A percentile compares a stretch with the other conserved stretches of the same genome.
These are phyloP conservation scores for Microdon myrmicae DNA, from an alignment of 2,888 invertebrate genomes.

Conservation along the genomic window DNA sequence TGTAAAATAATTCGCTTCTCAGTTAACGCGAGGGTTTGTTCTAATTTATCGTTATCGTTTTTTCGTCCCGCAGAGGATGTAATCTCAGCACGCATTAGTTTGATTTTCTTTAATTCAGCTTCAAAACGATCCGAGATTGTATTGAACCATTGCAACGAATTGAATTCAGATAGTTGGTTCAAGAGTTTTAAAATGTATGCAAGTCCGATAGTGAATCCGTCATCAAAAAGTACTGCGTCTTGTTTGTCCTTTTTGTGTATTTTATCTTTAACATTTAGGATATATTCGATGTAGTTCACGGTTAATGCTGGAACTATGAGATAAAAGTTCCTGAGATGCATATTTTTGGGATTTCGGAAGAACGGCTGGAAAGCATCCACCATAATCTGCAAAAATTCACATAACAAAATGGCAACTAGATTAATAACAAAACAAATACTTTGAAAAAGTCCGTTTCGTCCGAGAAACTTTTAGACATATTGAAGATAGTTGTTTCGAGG, in stretches of 20 bases:
- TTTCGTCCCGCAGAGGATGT: slow-evolving; percentile 44
- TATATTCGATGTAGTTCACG: slow-evolving; percentile 93
- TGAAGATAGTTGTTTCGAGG: slow-evolving; percentile 81
- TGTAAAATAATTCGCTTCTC: slow-evolving; percentile 83
- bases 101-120: slow-evolving; percentile 71
- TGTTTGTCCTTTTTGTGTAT: slow-evolving; percentile 80
- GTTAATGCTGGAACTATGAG: slow-evolving; percentile 93
- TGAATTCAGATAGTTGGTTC: slow-evolving; percentile 86
- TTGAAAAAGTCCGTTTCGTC: slow-evolving; percentile 67
- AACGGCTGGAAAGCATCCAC: slow-evolving; percentile 93
- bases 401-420: background rate
- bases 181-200: slow-evolving; percentile 92
- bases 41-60: slow-evolving; percentile 78
- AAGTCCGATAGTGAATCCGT: slow-evolving; percentile 96
- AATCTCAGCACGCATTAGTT: slow-evolving; percentile 75
- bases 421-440: slow-evolving; percentile 49
- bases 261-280: slow-evolving; percentile 90
- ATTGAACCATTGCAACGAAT: slow-evolving; percentile 95
- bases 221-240: slow-evolving; percentile 94
- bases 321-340: slow-evolving; percentile 91
- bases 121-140: slow-evolving; percentile 81
- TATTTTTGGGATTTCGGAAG: slow-evolving; percentile 85
- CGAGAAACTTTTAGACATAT: slow-evolving; percentile 83
- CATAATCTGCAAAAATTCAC: slow-evolving; percentile 71
- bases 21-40: slow-evolving; percentile 90